Evolutionary conservation across 2,888 invertebrate species (phyloP), one percentile per base, ranked within the genome.

Genomic region (Ptychoptera contaminata): DNA sequence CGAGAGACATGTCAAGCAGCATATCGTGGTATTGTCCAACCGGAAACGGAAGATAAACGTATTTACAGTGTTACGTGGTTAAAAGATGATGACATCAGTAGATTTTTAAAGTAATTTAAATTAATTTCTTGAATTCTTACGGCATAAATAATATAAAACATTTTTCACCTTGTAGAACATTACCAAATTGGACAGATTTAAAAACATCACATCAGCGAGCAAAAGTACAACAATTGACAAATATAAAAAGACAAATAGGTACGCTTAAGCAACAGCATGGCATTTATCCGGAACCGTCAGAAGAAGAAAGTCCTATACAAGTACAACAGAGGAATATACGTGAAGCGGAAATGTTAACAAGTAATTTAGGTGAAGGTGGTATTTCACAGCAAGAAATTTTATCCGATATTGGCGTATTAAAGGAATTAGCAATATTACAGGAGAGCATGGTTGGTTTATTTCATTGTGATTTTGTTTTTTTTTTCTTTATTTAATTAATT

Each of bases 21-120:
- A 1, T 86, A 85, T 61, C 69, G 76, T 48, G 78, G 78, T 38
- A 80, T 84, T 49, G 82, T 84, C 1, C 82, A 82, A 57, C 78
- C 81, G 1, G 82, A 82, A 54, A 73, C 79, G 1, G 83, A 85
- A 56, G 83, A 85, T 55, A 75, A 79, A 53, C 68, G 81, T 48
- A 80, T 88, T 47, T 82, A 85, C 53, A 85, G 84, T 55, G 84
- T 86, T 1, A 77, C 81, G 10, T 90, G 93, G 93, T 73, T 93
- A 1, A 87, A 88, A 53, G 94, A 96, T 64, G 91, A 91, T 55
- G 94, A 96, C 59, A 93, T 96, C 48, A 90, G 84, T 58, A 69
- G 93, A 44, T 88, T 93, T 66, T 74, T 96, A 54, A 90, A 87
- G 78, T 79, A 72, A 53, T 65, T 69, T 39, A 14, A 36, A 16